These are phyloP conservation scores for Asteroscopus sphinx DNA, from an alignment of 2,888 invertebrate species.

Conservation along the genomic window DNA sequence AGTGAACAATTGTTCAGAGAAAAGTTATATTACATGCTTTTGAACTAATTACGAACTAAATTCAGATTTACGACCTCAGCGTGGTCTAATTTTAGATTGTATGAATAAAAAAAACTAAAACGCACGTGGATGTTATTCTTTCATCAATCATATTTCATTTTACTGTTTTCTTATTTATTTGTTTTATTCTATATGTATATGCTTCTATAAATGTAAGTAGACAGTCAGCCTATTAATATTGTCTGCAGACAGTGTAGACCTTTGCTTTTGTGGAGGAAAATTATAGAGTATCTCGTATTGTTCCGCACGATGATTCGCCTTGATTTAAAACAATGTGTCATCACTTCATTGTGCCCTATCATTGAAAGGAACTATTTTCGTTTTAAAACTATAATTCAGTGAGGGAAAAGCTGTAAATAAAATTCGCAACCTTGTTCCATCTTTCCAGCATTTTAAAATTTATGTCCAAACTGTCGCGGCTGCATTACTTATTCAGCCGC, in stretches of 20 bases:
- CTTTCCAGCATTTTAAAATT: slow-evolving; percentile 42
- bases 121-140: not conserved
- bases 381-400: slow-evolving; percentile 8
- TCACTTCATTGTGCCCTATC: slow-evolving; percentile 15
- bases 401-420: slow-evolving; percentile 16
- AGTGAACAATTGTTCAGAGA: slow-evolving; percentile 30
- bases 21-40: slow-evolving; percentile 25
- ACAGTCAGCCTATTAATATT: no score
- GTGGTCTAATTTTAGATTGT: not conserved
- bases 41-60: slow-evolving; percentile 18
- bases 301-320: slow-evolving; percentile 22
- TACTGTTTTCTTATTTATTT: no score
- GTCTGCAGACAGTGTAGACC: not conserved
- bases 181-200: no score
- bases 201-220: no score
- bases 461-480: slow-evolving; percentile 33
- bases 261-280: slow-evolving; percentile 24
- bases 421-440: slow-evolving; percentile 24
- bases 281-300: slow-evolving; percentile 36
- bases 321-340: slow-evolving; percentile 14
- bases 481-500: slow-evolving; percentile 42
- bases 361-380: not conserved
- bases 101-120: not conserved
- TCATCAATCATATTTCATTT: no score
- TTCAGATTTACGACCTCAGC: slow-evolving; percentile 7